These are phyloP conservation scores for Fragum whitleyi DNA, from an alignment of 2,888 invertebrate genomes.

Conservation along the genomic window DNA sequence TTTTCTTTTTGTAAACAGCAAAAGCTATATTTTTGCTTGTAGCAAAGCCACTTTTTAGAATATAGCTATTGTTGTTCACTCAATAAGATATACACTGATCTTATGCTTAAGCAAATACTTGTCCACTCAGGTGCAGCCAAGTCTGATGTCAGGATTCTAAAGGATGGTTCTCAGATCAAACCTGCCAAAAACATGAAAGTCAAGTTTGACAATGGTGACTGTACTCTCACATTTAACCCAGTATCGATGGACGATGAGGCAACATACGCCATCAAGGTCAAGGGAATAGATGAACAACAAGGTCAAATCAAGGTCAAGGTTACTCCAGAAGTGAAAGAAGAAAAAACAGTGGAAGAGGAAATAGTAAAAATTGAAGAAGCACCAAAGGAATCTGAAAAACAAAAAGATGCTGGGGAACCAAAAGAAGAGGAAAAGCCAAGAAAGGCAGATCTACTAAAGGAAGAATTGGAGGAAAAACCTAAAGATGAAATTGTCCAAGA, in stretches of 20 bases:
- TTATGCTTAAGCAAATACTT: no score
- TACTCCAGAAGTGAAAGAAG: neutral
- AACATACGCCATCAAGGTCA: constrained; percentile 1
- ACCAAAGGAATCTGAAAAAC: neutral
- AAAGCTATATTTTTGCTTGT: no score
- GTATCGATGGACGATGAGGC: constrained; percentile 3
- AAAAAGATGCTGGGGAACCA: neutral
- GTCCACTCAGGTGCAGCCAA: constrained; percentile 9
- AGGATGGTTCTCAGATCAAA: constrained; percentile 28
- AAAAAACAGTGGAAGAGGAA: constrained; percentile 15
- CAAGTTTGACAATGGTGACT: constrained; percentile 9
- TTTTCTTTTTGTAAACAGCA: no score
- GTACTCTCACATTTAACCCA: constrained; percentile 2
- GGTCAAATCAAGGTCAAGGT: constrained; percentile 19
- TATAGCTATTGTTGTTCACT: no score
- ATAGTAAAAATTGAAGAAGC: neutral
- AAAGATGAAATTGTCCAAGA: neutral
- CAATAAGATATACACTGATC: no score
- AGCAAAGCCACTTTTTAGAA: no score
- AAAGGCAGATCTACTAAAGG: neutral
- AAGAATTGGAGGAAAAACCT: neutral
- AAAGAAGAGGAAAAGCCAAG: neutral
- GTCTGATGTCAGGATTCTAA: constrained; percentile 12
- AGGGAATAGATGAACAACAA: neutral
- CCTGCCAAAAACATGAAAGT: constrained; percentile 15